These are phyloP conservation scores for Paracyclopina nana DNA, from an alignment of 1,140 invertebrate species.

Conservation along the genomic window DNA sequence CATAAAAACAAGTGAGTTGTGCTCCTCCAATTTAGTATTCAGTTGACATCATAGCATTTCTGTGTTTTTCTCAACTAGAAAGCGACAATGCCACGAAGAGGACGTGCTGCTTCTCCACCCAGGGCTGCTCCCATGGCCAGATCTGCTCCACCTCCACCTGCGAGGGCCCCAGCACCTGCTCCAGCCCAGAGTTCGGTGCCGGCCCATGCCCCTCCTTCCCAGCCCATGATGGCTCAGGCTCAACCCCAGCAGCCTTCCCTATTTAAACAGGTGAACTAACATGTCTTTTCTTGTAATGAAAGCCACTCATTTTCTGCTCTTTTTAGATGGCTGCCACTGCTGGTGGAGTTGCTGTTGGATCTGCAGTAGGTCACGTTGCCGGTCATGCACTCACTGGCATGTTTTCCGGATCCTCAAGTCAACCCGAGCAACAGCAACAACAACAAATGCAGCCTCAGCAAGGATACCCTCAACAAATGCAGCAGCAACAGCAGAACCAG, in stretches of 20 bases:
- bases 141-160: not conserved
- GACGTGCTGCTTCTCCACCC: slow-evolving; percentile 3
- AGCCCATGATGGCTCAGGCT: slow-evolving; percentile 24
- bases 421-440: slow-evolving; percentile 26
- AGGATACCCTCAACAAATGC: slow-evolving; percentile 22
- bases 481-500: slow-evolving; percentile 31
- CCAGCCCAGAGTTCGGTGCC: slow-evolving; percentile 25
- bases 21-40: too few relatives aligned
- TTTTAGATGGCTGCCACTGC: slow-evolving; percentile 45
- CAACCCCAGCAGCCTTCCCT: slow-evolving; percentile 39
- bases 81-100: slow-evolving; percentile 6
- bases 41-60: too few relatives aligned
- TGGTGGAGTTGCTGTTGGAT: slow-evolving; percentile 69
- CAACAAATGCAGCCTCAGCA: slow-evolving; percentile 23
- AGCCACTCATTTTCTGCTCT: slow-evolving; percentile 6
- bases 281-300: not conserved
- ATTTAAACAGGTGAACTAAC: slow-evolving; percentile 54
- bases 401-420: slow-evolving; percentile 38
- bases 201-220: slow-evolving; percentile 6
- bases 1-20: too few relatives aligned
- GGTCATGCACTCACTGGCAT: slow-evolving; percentile 63
- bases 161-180: slow-evolving; percentile 27
- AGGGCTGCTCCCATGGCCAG: not conserved
- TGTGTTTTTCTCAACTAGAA: too few relatives aligned
- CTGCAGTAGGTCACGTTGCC: slow-evolving; percentile 64